A percentile compares a stretch with the other conserved stretches of the same genome.
Evolutionary conservation across 23 tunicate species (phyloP).

Genomic region (Styela plicata): DNA sequence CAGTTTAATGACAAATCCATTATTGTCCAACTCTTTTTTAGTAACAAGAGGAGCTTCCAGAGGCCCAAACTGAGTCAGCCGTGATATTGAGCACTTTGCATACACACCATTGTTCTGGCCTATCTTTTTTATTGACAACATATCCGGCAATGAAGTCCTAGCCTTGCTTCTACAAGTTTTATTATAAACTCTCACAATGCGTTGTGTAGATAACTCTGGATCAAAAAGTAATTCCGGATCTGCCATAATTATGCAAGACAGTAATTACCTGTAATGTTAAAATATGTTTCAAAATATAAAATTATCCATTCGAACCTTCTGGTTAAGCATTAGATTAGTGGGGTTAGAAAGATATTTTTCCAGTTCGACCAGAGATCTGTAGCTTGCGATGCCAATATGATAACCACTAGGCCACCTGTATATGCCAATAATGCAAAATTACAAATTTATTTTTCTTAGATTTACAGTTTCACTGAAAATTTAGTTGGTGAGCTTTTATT

Average conservation of each 20-base stretch:
- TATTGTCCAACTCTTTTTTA: not conserved
- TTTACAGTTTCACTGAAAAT: too few species aligned
- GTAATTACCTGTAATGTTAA: too few species aligned
- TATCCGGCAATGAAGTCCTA: constrained; percentile 38
- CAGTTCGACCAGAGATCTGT: too few species aligned
- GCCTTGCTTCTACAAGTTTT: constrained; percentile 36
- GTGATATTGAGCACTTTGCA: constrained; percentile 35
- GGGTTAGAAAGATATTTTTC: too few species aligned
- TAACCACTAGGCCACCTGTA: too few species aligned
- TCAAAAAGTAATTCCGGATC: not conserved
- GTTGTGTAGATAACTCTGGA: not conserved
- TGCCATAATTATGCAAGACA: not conserved
- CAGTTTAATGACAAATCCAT: constrained; percentile 28
- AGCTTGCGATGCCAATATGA: too few species aligned
- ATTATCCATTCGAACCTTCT: too few species aligned
- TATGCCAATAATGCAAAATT: too few species aligned
- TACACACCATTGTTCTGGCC: constrained; percentile 10
- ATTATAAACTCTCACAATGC: constrained; percentile 14
- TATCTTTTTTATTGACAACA: constrained; percentile 16
- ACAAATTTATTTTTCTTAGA: too few species aligned
- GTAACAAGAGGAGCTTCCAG: constrained; percentile 56
- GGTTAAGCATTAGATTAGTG: too few species aligned
- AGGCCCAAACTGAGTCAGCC: constrained; percentile 69
- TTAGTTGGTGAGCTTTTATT: too few species aligned
- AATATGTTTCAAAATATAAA: too few species aligned